phyloP scores from a whole-genome alignment of 2,888 invertebrate species.

The Diarsia dahlii region DNA sequence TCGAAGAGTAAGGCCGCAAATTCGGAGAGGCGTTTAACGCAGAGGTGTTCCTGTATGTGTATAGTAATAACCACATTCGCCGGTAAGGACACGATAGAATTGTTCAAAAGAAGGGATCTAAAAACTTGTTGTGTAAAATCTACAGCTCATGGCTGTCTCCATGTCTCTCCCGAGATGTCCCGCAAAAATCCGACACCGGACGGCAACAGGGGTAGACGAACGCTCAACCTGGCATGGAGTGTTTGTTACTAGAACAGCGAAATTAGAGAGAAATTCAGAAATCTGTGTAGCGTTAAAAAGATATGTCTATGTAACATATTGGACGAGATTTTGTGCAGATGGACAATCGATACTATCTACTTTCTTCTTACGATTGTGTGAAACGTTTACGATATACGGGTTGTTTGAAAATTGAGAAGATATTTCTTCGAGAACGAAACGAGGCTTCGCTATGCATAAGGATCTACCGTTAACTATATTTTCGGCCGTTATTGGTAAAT shows the following conservation, averaged over 20 bases:
- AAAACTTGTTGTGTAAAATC: not conserved
- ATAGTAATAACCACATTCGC: not conserved
- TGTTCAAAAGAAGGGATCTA: not conserved
- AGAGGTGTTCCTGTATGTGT: not conserved
- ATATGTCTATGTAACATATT: slow-evolving; percentile 9
- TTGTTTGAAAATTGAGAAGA: not conserved
- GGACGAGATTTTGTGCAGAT: slow-evolving; percentile 20
- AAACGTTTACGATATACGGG: slow-evolving; percentile 30
- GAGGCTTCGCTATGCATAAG: not conserved
- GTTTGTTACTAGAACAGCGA: not conserved
- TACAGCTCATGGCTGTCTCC: not conserved
- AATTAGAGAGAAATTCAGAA: not conserved
- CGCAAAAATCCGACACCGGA: not conserved
- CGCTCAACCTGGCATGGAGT: not conserved
- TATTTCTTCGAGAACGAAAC: not conserved
- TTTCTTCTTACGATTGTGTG: slow-evolving; percentile 39
- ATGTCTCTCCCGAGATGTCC: not conserved
- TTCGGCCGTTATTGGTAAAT: not conserved
- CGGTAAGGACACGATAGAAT: not conserved
- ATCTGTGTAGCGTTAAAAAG: slow-evolving; percentile 9
- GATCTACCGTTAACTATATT: not conserved
- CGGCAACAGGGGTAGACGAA: not conserved
- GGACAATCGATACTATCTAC: slow-evolving; percentile 32
- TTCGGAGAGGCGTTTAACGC: too few species aligned
- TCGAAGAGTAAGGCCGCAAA: not conserved